Evolutionary conservation across 2,797 vertebrate genomes (phyloP).

Genomic region (Nannoperca obscura): DNA sequence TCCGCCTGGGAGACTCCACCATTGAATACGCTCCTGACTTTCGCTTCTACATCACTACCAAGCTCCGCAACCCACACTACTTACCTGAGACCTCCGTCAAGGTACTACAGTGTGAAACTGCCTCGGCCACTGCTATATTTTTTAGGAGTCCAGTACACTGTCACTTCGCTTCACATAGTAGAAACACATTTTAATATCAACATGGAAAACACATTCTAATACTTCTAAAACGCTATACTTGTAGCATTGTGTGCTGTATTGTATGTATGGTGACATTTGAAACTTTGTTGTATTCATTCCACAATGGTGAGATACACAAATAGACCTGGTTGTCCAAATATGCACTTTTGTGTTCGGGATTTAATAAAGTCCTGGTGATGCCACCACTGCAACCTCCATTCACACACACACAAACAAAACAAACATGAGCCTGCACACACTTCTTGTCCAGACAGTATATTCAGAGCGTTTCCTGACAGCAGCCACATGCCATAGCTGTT

Average conservation of each 20-base stretch:
- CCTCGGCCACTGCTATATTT: neutral
- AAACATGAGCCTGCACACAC: neutral
- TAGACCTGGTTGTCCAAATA: neutral
- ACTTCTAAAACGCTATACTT: neutral
- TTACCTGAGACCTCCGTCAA: constrained; percentile 92
- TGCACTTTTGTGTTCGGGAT: neutral
- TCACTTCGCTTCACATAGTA: neutral
- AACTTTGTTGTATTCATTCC: constrained; percentile 1
- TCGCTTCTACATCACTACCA: constrained; percentile 93
- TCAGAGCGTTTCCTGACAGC: constrained; percentile 40
- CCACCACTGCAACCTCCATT: neutral
- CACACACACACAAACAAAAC: neutral
- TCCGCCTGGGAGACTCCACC: constrained; percentile 90
- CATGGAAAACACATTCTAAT: neutral
- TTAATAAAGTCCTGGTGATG: neutral
- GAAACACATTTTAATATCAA: constrained; percentile 12
- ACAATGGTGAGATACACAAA: neutral
- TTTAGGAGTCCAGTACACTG: neutral
- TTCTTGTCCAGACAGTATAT: constrained; percentile 19
- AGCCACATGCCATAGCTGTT: constrained; percentile 46
- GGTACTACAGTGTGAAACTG: constrained; percentile 67
- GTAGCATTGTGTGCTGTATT: neutral
- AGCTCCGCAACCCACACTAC: constrained; percentile 92
- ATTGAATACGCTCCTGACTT: constrained; percentile 91
- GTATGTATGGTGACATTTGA: neutral